Conservation (phyloP, 1,140 invertebrate species). For the Trissolcus basalis region DNA sequence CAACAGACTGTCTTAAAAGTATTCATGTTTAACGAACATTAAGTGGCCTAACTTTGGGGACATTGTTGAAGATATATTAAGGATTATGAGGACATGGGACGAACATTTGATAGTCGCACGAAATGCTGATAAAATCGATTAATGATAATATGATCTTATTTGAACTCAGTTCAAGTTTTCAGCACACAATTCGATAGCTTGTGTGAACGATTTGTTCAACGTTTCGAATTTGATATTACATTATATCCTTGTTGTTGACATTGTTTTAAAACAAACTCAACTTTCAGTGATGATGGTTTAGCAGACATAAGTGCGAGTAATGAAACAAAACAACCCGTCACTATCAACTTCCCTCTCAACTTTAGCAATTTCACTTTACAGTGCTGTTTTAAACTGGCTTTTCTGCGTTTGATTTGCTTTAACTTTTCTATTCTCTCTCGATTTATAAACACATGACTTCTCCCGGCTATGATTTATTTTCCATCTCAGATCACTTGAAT, state of each 20-base stretch:
- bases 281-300: conserved; percentile 28
- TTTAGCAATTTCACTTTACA: conserved; percentile 15
- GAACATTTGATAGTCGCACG: neutral
- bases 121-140: neutral
- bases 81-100: neutral
- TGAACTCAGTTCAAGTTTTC: neutral
- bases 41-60: no score
- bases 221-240: conserved; percentile 16
- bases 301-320: conserved; percentile 22
- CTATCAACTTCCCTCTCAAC: conserved; percentile 33
- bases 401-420: conserved; percentile 10
- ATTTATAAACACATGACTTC: neutral
- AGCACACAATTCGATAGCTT: neutral
- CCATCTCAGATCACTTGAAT: no score
- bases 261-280: conserved; percentile 29
- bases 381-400: conserved; percentile 15
- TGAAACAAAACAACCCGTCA: conserved; percentile 22
- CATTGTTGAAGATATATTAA: no score
- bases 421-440: conserved; percentile 1
- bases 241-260: conserved; percentile 22
- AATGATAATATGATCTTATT: neutral
- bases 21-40: no score
- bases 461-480: no score
- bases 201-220: conserved; percentile 24
- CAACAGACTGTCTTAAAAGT: no score